Conservation (phyloP, 2,888 invertebrate genomes). For the Napeogenes inachia region DNA sequence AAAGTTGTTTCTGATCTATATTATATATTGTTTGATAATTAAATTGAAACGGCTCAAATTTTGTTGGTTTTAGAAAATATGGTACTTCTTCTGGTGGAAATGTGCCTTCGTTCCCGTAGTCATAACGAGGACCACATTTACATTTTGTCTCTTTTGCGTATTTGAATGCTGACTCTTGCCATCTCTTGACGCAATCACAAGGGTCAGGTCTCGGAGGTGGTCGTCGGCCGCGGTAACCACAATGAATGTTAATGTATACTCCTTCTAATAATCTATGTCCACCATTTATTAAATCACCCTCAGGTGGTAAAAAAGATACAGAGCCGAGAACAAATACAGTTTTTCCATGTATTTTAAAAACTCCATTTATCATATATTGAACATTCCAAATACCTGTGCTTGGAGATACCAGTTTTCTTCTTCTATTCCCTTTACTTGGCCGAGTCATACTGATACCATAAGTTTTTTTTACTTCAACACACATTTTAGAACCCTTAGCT, state of each 20-base stretch:
- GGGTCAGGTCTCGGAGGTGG: slow-evolving; percentile 44
- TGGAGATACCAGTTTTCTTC: slow-evolving; percentile 49
- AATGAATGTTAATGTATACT: slow-evolving; percentile 50
- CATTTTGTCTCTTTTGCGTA: slow-evolving; percentile 58
- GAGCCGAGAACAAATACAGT: slow-evolving; percentile 49
- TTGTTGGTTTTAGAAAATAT: slow-evolving; percentile 56
- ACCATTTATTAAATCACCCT: slow-evolving; percentile 62
- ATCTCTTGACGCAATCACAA: slow-evolving; percentile 59
- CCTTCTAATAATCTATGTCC: slow-evolving; percentile 45
- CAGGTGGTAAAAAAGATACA: slow-evolving; percentile 48
- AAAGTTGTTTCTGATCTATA: slow-evolving; percentile 47
- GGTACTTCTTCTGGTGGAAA: slow-evolving; percentile 55
- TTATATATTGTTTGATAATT: slow-evolving; percentile 63
- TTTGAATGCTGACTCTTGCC: slow-evolving; percentile 48
- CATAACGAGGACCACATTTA: slow-evolving; percentile 56
- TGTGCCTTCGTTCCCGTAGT: slow-evolving; percentile 54
- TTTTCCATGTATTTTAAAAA: slow-evolving; percentile 47
- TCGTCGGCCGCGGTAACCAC: slow-evolving; percentile 47
- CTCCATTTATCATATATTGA: slow-evolving; percentile 57
- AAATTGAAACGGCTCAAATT: slow-evolving; percentile 42
- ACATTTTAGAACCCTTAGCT: slow-evolving; percentile 38
- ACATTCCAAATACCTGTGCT: slow-evolving; percentile 49
- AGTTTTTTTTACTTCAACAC: slow-evolving; percentile 48
- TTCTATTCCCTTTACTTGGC: slow-evolving; percentile 30
- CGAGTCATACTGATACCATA: slow-evolving; percentile 52